These are phyloP conservation scores for Tragelaphus strepsiceros DNA, from an alignment of 2,113 vertebrate species.

Conservation along the genomic window DNA sequence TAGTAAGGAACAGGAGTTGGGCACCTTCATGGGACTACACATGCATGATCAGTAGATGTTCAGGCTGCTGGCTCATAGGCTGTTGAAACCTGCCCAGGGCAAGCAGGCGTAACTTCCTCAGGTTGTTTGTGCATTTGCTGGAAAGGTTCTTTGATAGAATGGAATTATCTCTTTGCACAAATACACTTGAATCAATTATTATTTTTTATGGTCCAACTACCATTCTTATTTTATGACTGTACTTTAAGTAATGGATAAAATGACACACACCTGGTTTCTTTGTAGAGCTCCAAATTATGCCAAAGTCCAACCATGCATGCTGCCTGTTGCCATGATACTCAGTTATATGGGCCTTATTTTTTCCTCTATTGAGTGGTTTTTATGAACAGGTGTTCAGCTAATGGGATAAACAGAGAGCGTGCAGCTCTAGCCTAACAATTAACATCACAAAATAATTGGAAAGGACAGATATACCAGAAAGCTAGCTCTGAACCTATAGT, in stretches of 20 bases:
- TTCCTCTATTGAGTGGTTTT: background rate
- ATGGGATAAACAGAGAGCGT: background rate
- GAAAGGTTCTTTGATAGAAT: background rate
- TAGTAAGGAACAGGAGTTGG: background rate
- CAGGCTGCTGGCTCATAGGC: background rate
- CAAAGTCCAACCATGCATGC: constrained; percentile 34
- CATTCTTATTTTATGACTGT: constrained; percentile 30
- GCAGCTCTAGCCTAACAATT: background rate
- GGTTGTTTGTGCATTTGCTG: background rate
- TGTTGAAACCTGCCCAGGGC: background rate
- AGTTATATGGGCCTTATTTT: background rate
- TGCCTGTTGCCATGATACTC: background rate
- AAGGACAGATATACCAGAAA: background rate
- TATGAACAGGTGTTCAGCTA: constrained; percentile 35
- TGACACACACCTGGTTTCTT: background rate
- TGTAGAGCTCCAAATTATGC: background rate
- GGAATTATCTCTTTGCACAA: background rate
- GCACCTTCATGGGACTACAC: too few species aligned
- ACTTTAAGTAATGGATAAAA: constrained; percentile 12
- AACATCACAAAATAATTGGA: background rate
- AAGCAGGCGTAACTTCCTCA: background rate
- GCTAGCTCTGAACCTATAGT: background rate
- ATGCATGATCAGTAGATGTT: fast-evolving
- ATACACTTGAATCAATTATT: constrained; percentile 8
- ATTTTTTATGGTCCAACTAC: constrained; percentile 23